phyloP scores from a whole-genome alignment of 2,888 invertebrate species.

The Mesorhabditis sp. region DNA sequence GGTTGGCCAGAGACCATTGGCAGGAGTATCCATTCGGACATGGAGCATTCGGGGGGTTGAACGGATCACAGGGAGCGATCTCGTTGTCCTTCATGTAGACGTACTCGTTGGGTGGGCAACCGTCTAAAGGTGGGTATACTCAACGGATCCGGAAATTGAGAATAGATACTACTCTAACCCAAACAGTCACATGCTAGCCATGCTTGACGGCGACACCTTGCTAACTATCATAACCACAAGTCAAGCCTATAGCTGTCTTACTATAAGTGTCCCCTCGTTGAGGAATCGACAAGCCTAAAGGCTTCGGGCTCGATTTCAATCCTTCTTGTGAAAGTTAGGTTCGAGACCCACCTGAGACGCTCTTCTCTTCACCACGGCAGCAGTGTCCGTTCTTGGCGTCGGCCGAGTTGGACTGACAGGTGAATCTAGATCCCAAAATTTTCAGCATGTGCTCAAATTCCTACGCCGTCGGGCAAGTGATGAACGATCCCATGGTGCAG shows the following conservation, averaged over 20 bases:
- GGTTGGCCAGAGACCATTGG: slow-evolving; percentile 56
- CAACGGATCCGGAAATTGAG: no score
- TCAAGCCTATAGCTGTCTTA: slow-evolving; percentile 2
- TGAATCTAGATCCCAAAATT: neutral
- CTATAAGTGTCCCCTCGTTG: neutral
- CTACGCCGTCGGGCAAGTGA: slow-evolving; percentile 56
- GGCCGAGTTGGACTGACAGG: slow-evolving; percentile 44
- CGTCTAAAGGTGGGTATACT: slow-evolving; percentile 26
- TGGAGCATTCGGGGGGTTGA: slow-evolving; percentile 48
- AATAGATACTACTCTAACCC: slow-evolving; percentile 1
- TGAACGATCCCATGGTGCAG: slow-evolving; percentile 56
- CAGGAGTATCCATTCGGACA: slow-evolving; percentile 52
- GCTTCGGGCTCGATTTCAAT: no score
- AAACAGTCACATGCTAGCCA: neutral
- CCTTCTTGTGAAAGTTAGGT: no score
- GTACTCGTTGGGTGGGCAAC: slow-evolving; percentile 55
- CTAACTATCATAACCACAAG: neutral
- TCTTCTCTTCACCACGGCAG: slow-evolving; percentile 52
- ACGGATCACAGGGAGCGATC: slow-evolving; percentile 55
- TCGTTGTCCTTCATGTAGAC: slow-evolving; percentile 56
- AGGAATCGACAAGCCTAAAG: no score
- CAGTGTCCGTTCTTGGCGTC: slow-evolving; percentile 54
- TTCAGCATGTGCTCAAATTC: neutral
- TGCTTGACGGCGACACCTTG: no score
- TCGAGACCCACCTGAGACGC: slow-evolving; percentile 36